Conservation (phyloP, 2,888 invertebrate species). For the Cerceris ruficornis region DNA sequence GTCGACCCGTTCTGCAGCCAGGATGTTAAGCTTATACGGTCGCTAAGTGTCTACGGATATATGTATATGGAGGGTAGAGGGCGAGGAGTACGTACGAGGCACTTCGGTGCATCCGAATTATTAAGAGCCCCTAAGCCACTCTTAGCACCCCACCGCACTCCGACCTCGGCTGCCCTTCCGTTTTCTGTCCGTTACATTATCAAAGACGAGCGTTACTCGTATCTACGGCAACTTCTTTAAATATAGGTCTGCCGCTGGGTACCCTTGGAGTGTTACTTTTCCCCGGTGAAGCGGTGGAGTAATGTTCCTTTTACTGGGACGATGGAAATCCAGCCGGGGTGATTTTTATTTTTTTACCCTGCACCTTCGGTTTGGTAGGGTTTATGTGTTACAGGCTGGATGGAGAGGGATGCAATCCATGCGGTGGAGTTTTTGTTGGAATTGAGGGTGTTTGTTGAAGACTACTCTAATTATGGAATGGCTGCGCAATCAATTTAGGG, state of each 20-base stretch:
- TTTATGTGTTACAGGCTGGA: too few relatives aligned
- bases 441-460: too few relatives aligned
- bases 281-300: too few relatives aligned
- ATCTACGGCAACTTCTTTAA: slow-evolving; percentile 20
- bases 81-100: slow-evolving; percentile 52
- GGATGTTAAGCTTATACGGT: slow-evolving; percentile 46
- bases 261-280: not conserved
- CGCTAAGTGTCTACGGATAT: slow-evolving; percentile 56
- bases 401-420: too few relatives aligned
- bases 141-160: slow-evolving; percentile 58
- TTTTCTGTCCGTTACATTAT: slow-evolving; percentile 70
- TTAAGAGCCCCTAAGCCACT: slow-evolving; percentile 76
- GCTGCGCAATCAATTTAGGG: too few relatives aligned
- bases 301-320: too few relatives aligned
- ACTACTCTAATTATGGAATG: too few relatives aligned
- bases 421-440: too few relatives aligned
- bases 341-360: too few relatives aligned
- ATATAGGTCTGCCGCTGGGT: slow-evolving; percentile 27
- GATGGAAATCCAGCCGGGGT: too few relatives aligned
- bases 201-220: slow-evolving; percentile 59
- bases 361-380: too few relatives aligned
- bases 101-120: slow-evolving; percentile 74
- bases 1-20: not conserved
- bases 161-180: slow-evolving; percentile 51
- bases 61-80: slow-evolving; percentile 49